Evolutionary conservation across 2,888 invertebrate species (phyloP).

Genomic region (Microctonus brassicae): DNA sequence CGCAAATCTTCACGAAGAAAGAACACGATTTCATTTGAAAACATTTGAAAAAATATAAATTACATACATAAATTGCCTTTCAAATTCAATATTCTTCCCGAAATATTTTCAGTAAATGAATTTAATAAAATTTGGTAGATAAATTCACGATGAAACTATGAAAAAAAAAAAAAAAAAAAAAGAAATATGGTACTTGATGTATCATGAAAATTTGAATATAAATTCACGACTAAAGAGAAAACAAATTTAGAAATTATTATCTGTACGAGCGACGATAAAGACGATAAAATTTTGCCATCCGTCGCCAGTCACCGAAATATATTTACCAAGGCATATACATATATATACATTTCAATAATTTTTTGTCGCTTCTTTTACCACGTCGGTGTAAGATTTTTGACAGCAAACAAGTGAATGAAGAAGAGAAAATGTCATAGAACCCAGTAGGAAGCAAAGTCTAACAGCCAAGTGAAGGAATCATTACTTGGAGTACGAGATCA

Average conservation of each 20-base stretch:
- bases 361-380: slow-evolving; percentile 5
- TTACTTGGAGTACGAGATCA: slow-evolving; percentile 36
- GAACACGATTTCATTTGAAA: background rate
- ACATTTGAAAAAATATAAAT: background rate
- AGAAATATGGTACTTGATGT: background rate
- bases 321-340: too few relatives aligned
- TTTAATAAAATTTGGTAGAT: background rate
- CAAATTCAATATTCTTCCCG: background rate
- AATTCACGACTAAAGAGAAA: background rate
- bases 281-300: background rate
- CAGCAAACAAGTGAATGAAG: slow-evolving; percentile 8
- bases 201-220: background rate
- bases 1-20: background rate
- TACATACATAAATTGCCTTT: background rate
- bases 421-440: slow-evolving; percentile 26
- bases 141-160: background rate
- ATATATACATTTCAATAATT: background rate
- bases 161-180: background rate
- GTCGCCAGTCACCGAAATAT: background rate
- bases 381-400: background rate
- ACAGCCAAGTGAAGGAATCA: slow-evolving; percentile 37
- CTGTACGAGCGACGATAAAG: background rate
- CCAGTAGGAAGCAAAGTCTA: slow-evolving; percentile 10
- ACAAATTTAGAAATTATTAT: background rate
- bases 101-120: background rate